Base-by-base conservation (phyloP, 2,888 invertebrate species). In the Psylliodes chrysocephalus region DNA sequence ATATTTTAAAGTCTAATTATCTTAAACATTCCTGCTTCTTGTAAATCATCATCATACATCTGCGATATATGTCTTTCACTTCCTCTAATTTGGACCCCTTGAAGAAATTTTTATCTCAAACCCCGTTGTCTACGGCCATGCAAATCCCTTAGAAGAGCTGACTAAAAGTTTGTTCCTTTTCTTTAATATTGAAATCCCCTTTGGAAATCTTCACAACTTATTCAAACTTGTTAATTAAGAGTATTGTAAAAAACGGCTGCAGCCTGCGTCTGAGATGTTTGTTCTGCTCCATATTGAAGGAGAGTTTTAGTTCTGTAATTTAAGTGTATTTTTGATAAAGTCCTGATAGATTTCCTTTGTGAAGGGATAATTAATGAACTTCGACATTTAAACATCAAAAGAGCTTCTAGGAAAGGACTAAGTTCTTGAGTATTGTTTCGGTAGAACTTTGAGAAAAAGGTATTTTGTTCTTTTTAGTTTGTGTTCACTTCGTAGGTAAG, bases 201-300 rank as follows among this genome's bases (percentile, higher is more conserved):
- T 57, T 57, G 60, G 59, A 66, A 67, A 67, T 69, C 66, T 53
- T 46, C 63, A 42, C 49, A 52, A 70, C 65, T 69, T 69, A 68
- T 71, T 69, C 67, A 70, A 71, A 73, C 72, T 73, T 69, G 70
- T 66, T 73, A 73, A 73, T 73, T 72, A 73, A 68, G 65, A 51
- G 68, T 64, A 70, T 38, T 49, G 47, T 61, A 69, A 67, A 64
- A 70, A 68, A 65, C 51, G 46, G 12, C 25, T 14, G 15, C 18
- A 12, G 53, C 60, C n/a, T 8, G 28, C 61, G 62, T 60, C 38
- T 10, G 46, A 40, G 33, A 38, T 63, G 57, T 68, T 72, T 66
- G 69, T 69, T 67, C 47, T 59, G 59, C 49, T 64, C 65, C 66
- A 60, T 59, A 69, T 65, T 68, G 67, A 64, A 49, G 40, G 63